These are phyloP conservation scores for Montipora capitata DNA, from an alignment of 92 coral and sea anemone genomes.

Conservation along the genomic window DNA sequence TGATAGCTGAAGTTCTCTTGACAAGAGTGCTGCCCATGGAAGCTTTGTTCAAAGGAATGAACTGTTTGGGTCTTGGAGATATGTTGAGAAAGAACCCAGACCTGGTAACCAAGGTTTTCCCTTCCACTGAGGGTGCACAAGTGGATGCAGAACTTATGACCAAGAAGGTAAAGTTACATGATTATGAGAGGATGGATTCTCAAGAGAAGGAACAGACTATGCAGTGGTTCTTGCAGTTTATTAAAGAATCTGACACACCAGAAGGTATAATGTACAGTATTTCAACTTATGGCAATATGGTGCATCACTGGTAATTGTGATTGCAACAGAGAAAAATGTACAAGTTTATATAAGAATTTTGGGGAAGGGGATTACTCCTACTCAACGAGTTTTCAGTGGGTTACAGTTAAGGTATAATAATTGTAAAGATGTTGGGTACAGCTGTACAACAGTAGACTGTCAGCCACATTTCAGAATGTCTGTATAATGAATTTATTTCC, in stretches of 20 bases:
- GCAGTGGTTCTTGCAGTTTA: slow-evolving; percentile 63
- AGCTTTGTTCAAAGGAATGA: slow-evolving; percentile 71
- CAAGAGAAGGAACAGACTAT: slow-evolving; percentile 42
- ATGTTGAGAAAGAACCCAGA: slow-evolving; percentile 62
- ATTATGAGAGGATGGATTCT: slow-evolving; percentile 42
- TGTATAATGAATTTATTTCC: too few species aligned
- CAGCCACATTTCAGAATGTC: too few species aligned
- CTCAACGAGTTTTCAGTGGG: too few species aligned
- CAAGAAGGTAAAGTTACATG: slow-evolving; percentile 55
- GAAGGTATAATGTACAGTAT: neutral
- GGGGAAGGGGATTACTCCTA: too few species aligned
- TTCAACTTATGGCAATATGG: too few species aligned
- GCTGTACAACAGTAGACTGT: too few species aligned
- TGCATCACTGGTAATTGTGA: too few species aligned
- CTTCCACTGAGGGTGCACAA: slow-evolving; percentile 54
- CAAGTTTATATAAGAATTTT: too few species aligned
- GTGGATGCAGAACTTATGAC: slow-evolving; percentile 47
- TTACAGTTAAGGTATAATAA: too few species aligned
- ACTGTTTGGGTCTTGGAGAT: slow-evolving; percentile 79
- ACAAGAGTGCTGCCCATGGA: slow-evolving; percentile 71
- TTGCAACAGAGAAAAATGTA: too few species aligned
- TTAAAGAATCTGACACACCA: slow-evolving; percentile 43
- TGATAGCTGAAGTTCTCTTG: slow-evolving; percentile 74
- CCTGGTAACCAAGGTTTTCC: slow-evolving; percentile 56
- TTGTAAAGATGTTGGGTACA: too few species aligned